phyloP scores from a whole-genome alignment of 2,888 invertebrate species.

The Gasteruption jaculator region DNA sequence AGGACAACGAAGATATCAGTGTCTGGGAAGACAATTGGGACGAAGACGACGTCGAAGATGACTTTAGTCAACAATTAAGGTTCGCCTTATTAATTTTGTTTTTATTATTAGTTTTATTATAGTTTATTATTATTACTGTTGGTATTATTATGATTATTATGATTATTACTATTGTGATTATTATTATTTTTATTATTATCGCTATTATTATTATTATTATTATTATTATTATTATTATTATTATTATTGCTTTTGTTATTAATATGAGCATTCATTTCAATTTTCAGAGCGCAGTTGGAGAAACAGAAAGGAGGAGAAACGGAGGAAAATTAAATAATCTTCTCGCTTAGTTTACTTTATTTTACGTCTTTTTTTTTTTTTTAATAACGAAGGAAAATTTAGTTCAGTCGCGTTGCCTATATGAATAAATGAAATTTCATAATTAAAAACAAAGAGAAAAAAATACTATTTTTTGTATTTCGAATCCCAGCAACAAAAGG shows the following conservation, averaged over 20 bases:
- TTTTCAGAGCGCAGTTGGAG: conserved; percentile 64
- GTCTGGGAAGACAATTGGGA: conserved; percentile 99
- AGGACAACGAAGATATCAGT: conserved; percentile 91
- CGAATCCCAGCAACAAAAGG: too few relatives aligned
- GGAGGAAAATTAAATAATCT: conserved; percentile 33
- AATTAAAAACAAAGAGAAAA: too few relatives aligned
- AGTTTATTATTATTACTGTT: background rate
- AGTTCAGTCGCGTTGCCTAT: too few relatives aligned
- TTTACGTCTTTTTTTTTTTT: too few relatives aligned
- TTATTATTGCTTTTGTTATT: too few relatives aligned
- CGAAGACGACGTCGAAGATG: conserved; percentile 97
- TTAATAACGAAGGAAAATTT: too few relatives aligned
- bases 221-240: too few relatives aligned
- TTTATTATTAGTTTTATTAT: background rate
- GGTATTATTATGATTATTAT: background rate
- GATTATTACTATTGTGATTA: conserved; percentile 2
- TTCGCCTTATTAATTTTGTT: conserved; percentile 39
- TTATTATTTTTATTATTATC: conserved; percentile 8
- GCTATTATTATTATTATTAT: conserved; percentile 31
- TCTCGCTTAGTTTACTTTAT: too few relatives aligned
- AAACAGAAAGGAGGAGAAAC: conserved; percentile 55
- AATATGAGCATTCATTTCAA: too few relatives aligned
- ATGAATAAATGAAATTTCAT: too few relatives aligned
- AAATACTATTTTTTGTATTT: too few relatives aligned
- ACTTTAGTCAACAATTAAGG: conserved; percentile 93